phyloP scores from a whole-genome alignment of 2,113 vertebrate species.

The Heterotis niloticus region DNA sequence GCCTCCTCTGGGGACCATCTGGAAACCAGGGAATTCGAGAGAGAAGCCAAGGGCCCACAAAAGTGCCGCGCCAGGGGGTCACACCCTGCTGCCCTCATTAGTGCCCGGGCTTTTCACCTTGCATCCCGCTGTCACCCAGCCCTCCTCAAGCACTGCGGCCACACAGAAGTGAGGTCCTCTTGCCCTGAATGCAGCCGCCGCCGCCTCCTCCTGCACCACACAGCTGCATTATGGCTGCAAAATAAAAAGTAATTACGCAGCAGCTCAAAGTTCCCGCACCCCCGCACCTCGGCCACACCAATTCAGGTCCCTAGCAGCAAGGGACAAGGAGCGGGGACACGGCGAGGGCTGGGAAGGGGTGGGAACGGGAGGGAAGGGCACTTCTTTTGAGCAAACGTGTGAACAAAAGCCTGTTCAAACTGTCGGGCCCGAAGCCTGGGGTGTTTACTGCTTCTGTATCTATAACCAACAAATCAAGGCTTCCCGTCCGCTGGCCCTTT shows the following conservation, averaged over 20 bases:
- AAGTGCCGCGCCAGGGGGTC: slow-evolving; percentile 14
- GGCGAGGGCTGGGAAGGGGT: background rate
- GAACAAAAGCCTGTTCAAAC: slow-evolving; percentile 68
- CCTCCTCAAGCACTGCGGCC: background rate
- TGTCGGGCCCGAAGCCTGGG: slow-evolving; percentile 56
- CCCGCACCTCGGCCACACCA: slow-evolving; percentile 2
- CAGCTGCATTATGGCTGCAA: slow-evolving; percentile 15
- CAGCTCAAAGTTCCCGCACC: slow-evolving; percentile 3
- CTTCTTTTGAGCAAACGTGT: slow-evolving; percentile 63
- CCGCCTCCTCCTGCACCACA: slow-evolving; percentile 4
- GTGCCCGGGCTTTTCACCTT: slow-evolving; percentile 16
- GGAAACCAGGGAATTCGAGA: background rate
- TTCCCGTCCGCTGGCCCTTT: slow-evolving; percentile 40
- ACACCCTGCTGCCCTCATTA: slow-evolving; percentile 37
- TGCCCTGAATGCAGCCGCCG: background rate
- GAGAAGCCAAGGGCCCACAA: background rate
- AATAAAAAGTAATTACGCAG: slow-evolving; percentile 28
- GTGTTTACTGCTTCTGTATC: slow-evolving; percentile 71
- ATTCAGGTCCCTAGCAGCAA: slow-evolving; percentile 29
- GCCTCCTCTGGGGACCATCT: background rate
- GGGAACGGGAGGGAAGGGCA: slow-evolving; percentile 13
- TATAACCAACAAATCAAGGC: slow-evolving; percentile 68
- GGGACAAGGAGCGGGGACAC: slow-evolving; percentile 29
- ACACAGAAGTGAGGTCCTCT: slow-evolving; percentile 18
- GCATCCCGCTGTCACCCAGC: background rate